A percentile compares a stretch with the other conserved stretches of the same genome.
Conservation (phyloP, 2,797 vertebrate genomes). For the Tinamus major region DNA sequence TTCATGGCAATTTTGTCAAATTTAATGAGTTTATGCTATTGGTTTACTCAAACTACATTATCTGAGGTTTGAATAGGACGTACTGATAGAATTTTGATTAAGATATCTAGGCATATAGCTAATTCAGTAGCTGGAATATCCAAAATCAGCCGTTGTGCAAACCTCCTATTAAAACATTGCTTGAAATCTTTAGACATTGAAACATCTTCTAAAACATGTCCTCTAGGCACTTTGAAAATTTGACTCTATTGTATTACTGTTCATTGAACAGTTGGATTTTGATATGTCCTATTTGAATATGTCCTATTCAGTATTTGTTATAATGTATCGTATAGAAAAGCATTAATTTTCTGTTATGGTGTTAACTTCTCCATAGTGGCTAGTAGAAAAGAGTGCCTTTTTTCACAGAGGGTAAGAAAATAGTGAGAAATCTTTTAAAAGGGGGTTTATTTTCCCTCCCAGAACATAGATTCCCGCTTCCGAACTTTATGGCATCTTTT, state of each 20-base stretch:
- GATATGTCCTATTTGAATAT: neutral
- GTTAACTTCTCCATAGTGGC: neutral
- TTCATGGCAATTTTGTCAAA: neutral
- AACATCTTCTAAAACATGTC: neutral
- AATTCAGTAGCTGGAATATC: neutral
- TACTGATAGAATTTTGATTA: neutral
- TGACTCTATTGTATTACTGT: neutral
- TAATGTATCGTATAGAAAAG: neutral
- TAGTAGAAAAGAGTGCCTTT: neutral
- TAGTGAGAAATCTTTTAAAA: neutral
- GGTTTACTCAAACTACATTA: neutral
- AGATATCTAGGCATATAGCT: accelerated
- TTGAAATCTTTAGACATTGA: neutral
- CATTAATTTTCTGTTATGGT: neutral
- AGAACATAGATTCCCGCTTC: neutral
- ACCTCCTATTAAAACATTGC: neutral
- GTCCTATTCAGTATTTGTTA: neutral
- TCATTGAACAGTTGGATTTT: neutral
- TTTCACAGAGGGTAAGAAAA: neutral
- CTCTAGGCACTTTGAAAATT: neutral
- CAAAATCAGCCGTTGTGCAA: neutral
- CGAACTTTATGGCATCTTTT: neutral
- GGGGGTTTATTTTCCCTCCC: neutral
- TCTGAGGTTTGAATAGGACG: neutral
- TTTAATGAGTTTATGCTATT: neutral